Evolutionary conservation across 2,797 vertebrate genomes (phyloP).

Genomic region (Sorex maritimensis): DNA sequence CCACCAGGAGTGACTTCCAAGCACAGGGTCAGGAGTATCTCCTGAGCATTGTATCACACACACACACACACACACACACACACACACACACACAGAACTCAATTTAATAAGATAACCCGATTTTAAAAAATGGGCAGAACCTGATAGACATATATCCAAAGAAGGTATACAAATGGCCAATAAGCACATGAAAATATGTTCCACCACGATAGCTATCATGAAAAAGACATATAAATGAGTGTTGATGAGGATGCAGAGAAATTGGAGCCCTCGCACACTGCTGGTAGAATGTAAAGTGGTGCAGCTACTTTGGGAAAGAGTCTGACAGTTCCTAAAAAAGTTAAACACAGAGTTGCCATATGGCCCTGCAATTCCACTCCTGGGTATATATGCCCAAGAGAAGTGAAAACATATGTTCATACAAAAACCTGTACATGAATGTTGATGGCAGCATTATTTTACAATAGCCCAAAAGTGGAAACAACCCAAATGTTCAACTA

Average conservation of each 20-base stretch:
- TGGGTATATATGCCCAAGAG: not conserved
- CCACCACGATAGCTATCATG: not conserved
- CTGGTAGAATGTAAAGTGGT: not conserved
- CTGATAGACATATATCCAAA: no score
- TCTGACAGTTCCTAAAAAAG: not conserved
- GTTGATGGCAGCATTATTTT: not conserved
- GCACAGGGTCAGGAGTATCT: no score
- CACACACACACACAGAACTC: no score
- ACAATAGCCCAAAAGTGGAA: not conserved
- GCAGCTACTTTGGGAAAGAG: not conserved
- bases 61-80: no score
- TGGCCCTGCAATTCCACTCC: slow-evolving; percentile 1
- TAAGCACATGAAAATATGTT: not conserved
- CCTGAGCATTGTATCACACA: no score
- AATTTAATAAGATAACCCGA: slow-evolving; percentile 40
- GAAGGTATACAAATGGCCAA: no score
- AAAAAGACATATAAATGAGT: not conserved
- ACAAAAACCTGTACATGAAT: not conserved
- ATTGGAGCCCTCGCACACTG: not conserved
- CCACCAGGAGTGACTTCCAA: no score
- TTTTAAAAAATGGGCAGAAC: slow-evolving; percentile 24
- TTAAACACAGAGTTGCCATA: not conserved
- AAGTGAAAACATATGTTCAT: not conserved
- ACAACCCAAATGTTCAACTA: not conserved
- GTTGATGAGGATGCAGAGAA: not conserved